Evolutionary conservation across 2,888 invertebrate species (phyloP).

Genomic region (Eupithecia subumbrata): DNA sequence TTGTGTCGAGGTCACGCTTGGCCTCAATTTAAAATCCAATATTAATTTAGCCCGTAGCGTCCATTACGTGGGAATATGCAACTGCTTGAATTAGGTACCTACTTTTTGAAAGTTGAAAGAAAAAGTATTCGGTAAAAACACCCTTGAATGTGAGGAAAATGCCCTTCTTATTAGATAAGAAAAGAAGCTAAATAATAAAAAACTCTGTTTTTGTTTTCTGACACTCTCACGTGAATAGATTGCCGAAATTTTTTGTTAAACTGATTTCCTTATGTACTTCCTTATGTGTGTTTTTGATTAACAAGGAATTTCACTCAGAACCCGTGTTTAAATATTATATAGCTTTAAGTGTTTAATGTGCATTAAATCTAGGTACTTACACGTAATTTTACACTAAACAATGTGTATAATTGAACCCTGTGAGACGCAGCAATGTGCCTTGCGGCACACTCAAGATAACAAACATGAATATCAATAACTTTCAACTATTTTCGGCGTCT

Average conservation of each 20-base stretch:
- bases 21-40: conserved; percentile 55
- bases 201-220: background rate
- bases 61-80: conserved; percentile 69
- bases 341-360: conserved; percentile 81
- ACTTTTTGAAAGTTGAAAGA: conserved; percentile 53
- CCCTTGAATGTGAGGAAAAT: conserved; percentile 47
- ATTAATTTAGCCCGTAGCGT: conserved; percentile 46
- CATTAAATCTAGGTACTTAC: conserved; percentile 70
- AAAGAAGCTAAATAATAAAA: background rate
- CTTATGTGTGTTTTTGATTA: background rate
- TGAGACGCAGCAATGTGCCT: conserved; percentile 59
- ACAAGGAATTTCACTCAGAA: conserved; percentile 61
- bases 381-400: conserved; percentile 48
- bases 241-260: background rate
- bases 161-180: conserved; percentile 36
- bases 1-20: conserved; percentile 35
- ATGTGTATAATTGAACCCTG: conserved; percentile 50
- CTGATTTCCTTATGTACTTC: background rate
- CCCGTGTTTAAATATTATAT: conserved; percentile 59
- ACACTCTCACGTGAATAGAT: background rate
- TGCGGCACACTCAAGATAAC: conserved; percentile 62
- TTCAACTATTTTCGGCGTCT: conserved; percentile 47
- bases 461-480: conserved; percentile 46
- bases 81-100: conserved; percentile 72
- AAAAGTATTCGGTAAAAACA: conserved; percentile 71